Evolutionary conservation across 2,797 vertebrate species (phyloP).

Genomic region (Chaetodon trifasciatus): DNA sequence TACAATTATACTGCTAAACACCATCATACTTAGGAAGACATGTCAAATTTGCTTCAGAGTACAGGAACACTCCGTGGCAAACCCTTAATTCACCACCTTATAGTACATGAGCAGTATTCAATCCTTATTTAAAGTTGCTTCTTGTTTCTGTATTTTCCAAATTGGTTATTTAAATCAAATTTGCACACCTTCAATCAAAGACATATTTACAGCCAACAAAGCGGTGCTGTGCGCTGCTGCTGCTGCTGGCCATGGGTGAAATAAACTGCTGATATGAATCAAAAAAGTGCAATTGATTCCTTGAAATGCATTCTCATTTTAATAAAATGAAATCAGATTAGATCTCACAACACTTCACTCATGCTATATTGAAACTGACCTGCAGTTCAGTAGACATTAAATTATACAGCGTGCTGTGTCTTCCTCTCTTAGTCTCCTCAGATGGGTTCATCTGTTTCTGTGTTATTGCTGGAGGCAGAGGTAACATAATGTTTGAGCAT

Average conservation of each 20-base stretch:
- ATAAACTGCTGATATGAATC: conserved; percentile 70
- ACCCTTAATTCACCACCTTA: not conserved
- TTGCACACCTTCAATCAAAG: conserved; percentile 19
- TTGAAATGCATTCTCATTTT: conserved; percentile 77
- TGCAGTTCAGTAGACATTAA: conserved; percentile 72
- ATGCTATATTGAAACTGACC: conserved; percentile 84
- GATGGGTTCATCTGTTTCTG: conserved; percentile 20
- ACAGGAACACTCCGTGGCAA: not conserved
- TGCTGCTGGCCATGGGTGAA: conserved; percentile 43
- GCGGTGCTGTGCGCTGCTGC: not conserved
- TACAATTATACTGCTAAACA: not conserved
- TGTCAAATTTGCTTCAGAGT: not conserved
- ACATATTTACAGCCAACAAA: conserved; percentile 32
- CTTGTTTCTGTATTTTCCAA: conserved; percentile 15
- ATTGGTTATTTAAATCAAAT: conserved; percentile 31
- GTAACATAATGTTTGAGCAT: conserved; percentile 46
- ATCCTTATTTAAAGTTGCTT: conserved; percentile 4
- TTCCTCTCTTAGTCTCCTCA: conserved; percentile 41
- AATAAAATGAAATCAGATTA: conserved; percentile 81
- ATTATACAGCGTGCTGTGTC: conserved; percentile 64
- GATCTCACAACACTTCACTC: conserved; percentile 78
- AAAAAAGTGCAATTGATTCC: conserved; percentile 71
- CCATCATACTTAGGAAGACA: not conserved
- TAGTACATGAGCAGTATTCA: not conserved
- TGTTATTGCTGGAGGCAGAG: conserved; percentile 42